These are phyloP conservation scores for Pongo abelii DNA, from an alignment of 2,113 vertebrate species.

Conservation along the genomic window DNA sequence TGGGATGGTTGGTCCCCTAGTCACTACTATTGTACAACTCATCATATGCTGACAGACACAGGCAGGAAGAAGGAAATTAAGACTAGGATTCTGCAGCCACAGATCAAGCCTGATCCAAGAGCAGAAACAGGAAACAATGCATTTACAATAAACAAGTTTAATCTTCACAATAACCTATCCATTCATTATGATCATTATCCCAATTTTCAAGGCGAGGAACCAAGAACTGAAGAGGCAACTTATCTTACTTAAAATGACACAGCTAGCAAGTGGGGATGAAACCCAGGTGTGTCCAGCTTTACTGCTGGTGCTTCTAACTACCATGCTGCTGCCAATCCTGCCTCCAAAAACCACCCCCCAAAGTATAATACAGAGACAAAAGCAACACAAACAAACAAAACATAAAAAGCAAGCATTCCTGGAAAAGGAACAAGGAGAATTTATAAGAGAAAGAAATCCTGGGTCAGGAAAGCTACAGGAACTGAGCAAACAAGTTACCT, in stretches of 20 bases:
- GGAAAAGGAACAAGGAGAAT: not conserved
- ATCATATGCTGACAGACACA: not conserved
- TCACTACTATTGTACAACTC: not conserved
- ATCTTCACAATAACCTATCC: not conserved
- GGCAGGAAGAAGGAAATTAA: not conserved
- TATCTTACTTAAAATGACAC: not conserved
- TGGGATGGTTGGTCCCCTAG: not conserved
- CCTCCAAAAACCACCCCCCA: not conserved
- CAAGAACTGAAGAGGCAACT: not conserved
- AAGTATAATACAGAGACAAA: not conserved
- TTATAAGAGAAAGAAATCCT: not conserved
- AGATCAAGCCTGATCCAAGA: not conserved
- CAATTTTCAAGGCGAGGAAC: not conserved
- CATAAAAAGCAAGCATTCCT: not conserved
- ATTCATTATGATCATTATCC: not conserved
- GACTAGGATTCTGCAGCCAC: not conserved
- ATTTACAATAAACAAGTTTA: no score
- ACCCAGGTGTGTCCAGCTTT: not conserved
- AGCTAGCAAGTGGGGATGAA: not conserved
- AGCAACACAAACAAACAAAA: not conserved
- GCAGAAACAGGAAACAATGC: no score
- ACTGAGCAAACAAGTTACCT: not conserved
- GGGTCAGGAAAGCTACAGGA: not conserved
- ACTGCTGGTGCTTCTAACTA: not conserved
- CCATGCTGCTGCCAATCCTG: not conserved